These are phyloP conservation scores for Lysiphlebus fabarum DNA, from an alignment of 1,140 invertebrate genomes.

Conservation along the genomic window DNA sequence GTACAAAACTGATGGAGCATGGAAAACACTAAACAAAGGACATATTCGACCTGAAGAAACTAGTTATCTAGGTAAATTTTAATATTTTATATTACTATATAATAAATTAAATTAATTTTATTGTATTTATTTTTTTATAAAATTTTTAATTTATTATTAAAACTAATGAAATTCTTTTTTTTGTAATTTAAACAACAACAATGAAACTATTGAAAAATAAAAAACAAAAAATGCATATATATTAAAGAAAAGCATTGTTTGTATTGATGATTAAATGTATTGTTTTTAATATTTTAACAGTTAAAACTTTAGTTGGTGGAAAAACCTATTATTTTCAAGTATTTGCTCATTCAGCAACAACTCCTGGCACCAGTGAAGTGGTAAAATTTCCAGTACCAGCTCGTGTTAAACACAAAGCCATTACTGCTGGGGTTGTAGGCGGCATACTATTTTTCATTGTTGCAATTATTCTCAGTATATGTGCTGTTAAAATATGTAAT, in stretches of 20 bases:
- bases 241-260: no score
- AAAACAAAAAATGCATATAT: no score
- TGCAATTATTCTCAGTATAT: slow-evolving; percentile 91
- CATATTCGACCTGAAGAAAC: slow-evolving; percentile 85
- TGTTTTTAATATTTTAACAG: slow-evolving; percentile 51
- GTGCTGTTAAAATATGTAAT: slow-evolving; percentile 96
- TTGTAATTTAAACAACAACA: no score
- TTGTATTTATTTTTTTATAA: neutral
- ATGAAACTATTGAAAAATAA: no score
- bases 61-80: slow-evolving; percentile 71
- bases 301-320: slow-evolving; percentile 86
- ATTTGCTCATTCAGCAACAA: slow-evolving; percentile 77
- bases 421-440: slow-evolving; percentile 89
- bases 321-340: slow-evolving; percentile 88
- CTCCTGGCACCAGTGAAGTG: slow-evolving; percentile 79
- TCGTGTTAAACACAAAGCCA: slow-evolving; percentile 86
- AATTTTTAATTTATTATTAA: no score
- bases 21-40: slow-evolving; percentile 82
- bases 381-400: slow-evolving; percentile 84
- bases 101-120: slow-evolving; percentile 1
- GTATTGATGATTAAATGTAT: neutral
- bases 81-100: neutral
- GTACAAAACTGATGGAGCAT: slow-evolving; percentile 81
- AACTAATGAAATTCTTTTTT: no score
- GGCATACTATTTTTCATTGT: slow-evolving; percentile 95